Conservation (phyloP, 2,113 vertebrate species). For the Sus scrofa region T2T-Sscrofa CM000830.6:67240001-67240500, state of each 20-base stretch:
- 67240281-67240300: constrained; percentile 16
- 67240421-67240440: neutral
- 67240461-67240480: constrained; percentile 23
- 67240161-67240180: neutral
- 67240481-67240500: constrained; percentile 6
- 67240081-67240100: no score
- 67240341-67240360: constrained; percentile 31
- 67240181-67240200: neutral
- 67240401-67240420: neutral
- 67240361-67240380: neutral
- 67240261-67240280: neutral
- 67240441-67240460: neutral
- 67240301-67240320: neutral
- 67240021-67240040: constrained; percentile 49
- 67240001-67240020: constrained; percentile 10
- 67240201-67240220: constrained; percentile 42
- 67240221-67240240: constrained; percentile 1
- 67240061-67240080: constrained; percentile 49
- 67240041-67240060: neutral
- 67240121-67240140: no score
- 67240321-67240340: constrained; percentile 15
- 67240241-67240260: constrained; percentile 2
- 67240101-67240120: no score
- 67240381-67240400: neutral
- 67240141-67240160: neutral